Conservation (phyloP, 1,140 invertebrate species). For the Ptiloglossa arizonensis region DNA sequence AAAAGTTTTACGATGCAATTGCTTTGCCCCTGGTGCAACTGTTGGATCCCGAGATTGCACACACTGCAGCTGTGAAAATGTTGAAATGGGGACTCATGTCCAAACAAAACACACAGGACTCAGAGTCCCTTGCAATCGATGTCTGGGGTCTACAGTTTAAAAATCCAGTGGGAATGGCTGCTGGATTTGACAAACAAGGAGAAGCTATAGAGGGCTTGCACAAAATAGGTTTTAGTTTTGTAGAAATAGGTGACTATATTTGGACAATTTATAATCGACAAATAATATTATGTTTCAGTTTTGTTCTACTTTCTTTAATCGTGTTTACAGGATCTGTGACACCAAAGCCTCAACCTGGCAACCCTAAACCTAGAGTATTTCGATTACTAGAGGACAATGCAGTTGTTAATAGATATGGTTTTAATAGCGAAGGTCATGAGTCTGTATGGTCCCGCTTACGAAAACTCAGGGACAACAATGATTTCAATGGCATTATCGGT, state of each 20-base stretch:
- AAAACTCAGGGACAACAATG: constrained; percentile 80
- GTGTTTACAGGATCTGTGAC: constrained; percentile 88
- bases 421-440: constrained; percentile 97
- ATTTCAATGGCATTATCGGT: constrained; percentile 87
- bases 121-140: constrained; percentile 84
- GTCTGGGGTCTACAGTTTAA: constrained; percentile 88
- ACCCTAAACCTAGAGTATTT: constrained; percentile 96
- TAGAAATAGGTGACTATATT: constrained; percentile 91
- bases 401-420: constrained; percentile 97
- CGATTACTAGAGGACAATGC: constrained; percentile 91
- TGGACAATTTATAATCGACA: not conserved
- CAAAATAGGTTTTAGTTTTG: constrained; percentile 95
- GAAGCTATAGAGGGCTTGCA: constrained; percentile 93
- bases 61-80: constrained; percentile 88
- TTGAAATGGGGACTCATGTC: constrained; percentile 90
- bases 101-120: constrained; percentile 83
- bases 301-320: not conserved
- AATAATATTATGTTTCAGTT: not conserved
- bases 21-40: constrained; percentile 87
- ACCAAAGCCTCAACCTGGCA: constrained; percentile 94
- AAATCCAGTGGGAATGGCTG: constrained; percentile 97
- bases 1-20: constrained; percentile 89
- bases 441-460: constrained; percentile 86
- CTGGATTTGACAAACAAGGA: constrained; percentile 98
- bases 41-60: constrained; percentile 90